Percentiles rank a stretch among this genome's conserved stretches.
phyloP scores from a whole-genome alignment of 2,888 invertebrate species.

The Nemurella pictetii region DNA sequence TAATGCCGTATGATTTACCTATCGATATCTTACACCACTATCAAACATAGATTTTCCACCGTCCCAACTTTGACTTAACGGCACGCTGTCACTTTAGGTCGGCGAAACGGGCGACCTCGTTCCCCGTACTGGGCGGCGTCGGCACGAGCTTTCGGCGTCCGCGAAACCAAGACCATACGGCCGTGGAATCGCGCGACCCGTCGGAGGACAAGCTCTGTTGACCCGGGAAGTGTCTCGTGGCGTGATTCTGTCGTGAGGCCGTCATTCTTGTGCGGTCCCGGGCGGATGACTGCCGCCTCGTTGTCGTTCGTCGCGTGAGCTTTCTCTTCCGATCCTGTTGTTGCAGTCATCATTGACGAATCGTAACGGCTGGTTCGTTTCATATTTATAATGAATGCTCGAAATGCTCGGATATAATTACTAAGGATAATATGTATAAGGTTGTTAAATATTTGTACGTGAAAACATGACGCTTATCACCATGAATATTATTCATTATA shows the following conservation, averaged over 20 bases:
- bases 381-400: background rate
- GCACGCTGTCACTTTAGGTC: conserved; percentile 47
- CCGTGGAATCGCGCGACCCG: conserved; percentile 24
- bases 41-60: background rate
- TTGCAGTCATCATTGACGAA: background rate
- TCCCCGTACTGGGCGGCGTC: conserved; percentile 50
- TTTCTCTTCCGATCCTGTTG: background rate
- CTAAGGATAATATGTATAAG: background rate
- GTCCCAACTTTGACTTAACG: background rate
- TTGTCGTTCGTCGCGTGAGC: background rate
- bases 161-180: conserved; percentile 30
- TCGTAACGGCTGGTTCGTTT: background rate
- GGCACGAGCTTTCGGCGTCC: conserved; percentile 33
- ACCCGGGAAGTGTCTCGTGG: conserved; percentile 13
- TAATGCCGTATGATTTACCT: background rate
- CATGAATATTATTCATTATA: conserved; percentile 29
- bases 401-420: conserved; percentile 4
- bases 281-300: background rate
- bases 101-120: conserved; percentile 56
- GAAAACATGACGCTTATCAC: conserved; percentile 42
- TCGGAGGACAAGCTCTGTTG: conserved; percentile 36
- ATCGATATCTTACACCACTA: no score
- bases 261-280: background rate
- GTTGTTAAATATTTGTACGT: conserved; percentile 33
- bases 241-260: background rate